A percentile compares a stretch with the other conserved stretches of the same genome.
phyloP scores from a whole-genome alignment of 2,113 vertebrate species.

The Fulica atra region DNA sequence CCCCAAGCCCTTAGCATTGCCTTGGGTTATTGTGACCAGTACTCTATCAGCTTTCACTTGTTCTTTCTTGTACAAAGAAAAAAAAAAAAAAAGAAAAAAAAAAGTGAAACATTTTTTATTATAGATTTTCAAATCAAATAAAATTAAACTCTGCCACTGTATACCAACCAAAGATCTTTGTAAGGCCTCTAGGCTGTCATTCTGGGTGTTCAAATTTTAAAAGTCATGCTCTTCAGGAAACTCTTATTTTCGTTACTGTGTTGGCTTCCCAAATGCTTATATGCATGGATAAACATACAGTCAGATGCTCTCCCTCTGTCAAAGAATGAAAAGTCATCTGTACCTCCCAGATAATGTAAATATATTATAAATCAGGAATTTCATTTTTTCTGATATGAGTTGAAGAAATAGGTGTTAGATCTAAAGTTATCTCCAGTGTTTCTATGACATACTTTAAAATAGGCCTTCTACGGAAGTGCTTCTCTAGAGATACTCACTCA shows the following conservation, averaged over 20 bases:
- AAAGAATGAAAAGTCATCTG: not conserved
- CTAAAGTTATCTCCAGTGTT: not conserved
- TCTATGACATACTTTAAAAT: not conserved
- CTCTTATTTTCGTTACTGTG: not conserved
- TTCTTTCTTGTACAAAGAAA: not conserved
- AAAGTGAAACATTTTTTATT: not conserved
- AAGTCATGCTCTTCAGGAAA: not conserved
- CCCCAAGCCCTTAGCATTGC: no score
- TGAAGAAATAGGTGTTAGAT: not conserved
- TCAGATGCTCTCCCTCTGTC: not conserved
- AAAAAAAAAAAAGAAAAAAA: not conserved
- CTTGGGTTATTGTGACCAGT: no score
- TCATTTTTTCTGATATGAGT: not conserved
- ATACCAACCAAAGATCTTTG: not conserved
- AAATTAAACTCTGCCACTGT: not conserved
- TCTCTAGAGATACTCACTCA: not conserved
- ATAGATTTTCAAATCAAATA: not conserved
- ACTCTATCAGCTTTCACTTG: not conserved
- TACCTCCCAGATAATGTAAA: not conserved
- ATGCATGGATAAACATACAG: rapidly evolving
- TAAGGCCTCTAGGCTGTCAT: not conserved
- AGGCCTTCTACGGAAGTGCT: not conserved
- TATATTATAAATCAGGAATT: not conserved
- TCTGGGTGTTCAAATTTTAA: not conserved
- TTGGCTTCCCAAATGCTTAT: not conserved